Evolutionary conservation across 1,140 invertebrate species (phyloP), one percentile per base, ranked within the genome.

Genomic region (Drosophila pseudoobscura): DNA sequence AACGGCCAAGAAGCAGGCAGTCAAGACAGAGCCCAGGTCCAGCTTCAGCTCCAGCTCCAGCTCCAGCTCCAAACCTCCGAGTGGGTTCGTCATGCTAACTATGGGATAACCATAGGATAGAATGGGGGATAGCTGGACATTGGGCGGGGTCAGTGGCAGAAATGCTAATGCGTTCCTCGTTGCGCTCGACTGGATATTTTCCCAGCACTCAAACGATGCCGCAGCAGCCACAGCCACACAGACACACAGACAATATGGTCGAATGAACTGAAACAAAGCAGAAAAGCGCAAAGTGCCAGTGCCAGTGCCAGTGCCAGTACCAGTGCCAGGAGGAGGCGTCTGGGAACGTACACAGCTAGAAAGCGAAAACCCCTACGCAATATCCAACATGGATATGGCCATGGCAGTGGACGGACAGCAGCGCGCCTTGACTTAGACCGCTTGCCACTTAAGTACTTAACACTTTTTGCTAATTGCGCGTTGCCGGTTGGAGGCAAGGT

Each of bases 381-480:
- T 50, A 70, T 82, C 53, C 31, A 80, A 64, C 43, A 50, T 68
- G 70, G 60, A 59, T 43, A 68, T 64, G 50, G 17, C 65, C 56
- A 61, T 54, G 50, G 17, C 65, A 56, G 58, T 54, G 57, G 70
- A 73, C 68, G 57, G 70, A 73, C 68, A 77, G 46, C 73, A 57
- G 49, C 73, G 64, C 78, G 64, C 78, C 78, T 59, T 54, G 58
- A 53, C 74, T 70, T 56, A 43, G 51, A 45, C 60, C 75, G 45
- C 66, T 71, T 69, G 84, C 84, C 84, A 83, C 83, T 88, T 89
- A 88, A 88, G 83, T 88, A 88, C 83, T 88, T 88, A 88, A 88
- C 83, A 88, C 83, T 89, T 79, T 88, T 88, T 73, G 78, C 83
- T 88, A 88, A 88, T 88, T 88, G 83, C 66, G 75, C 78, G 58